Percentiles rank a stretch among this genome's conserved stretches.
Evolutionary conservation across 2,797 vertebrate species (phyloP).

Genomic region (Eptatretus atami): DNA sequence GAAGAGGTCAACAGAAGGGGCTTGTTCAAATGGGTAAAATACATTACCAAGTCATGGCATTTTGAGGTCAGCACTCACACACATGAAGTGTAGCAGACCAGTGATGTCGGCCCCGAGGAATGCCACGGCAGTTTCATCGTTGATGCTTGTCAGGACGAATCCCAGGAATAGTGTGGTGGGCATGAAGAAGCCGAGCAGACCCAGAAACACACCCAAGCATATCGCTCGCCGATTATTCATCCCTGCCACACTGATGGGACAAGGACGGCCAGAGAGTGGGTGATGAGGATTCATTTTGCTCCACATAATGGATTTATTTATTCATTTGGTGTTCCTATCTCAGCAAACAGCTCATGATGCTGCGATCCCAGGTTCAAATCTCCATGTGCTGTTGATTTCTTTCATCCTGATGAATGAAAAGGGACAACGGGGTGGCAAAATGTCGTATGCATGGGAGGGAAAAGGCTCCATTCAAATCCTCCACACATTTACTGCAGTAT

Average conservation of each 20-base stretch:
- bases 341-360: no score
- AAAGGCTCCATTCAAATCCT: no score
- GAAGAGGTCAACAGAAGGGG: not conserved
- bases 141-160: slow-evolving; percentile 20
- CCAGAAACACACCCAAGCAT: slow-evolving; percentile 23
- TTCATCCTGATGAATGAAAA: not conserved
- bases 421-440: not conserved
- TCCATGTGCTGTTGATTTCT: no score
- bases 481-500: no score
- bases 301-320: no score
- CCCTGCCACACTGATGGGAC: slow-evolving; percentile 15
- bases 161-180: slow-evolving; percentile 22
- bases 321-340: no score
- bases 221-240: slow-evolving; percentile 20
- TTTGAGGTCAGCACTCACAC: slow-evolving; percentile 16
- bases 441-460: not conserved
- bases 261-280: slow-evolving; percentile 4
- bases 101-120: slow-evolving; percentile 17
- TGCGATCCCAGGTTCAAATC: no score
- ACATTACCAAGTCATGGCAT: not conserved
- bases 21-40: not conserved
- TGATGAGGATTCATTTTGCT: not conserved
- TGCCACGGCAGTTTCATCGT: slow-evolving; percentile 17
- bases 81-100: slow-evolving; percentile 19
- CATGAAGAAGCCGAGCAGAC: slow-evolving; percentile 23